Evolutionary conservation across 2,888 invertebrate species (phyloP), one percentile per base, ranked within the genome.

Genomic region (Catotricha subobsoleta): DNA sequence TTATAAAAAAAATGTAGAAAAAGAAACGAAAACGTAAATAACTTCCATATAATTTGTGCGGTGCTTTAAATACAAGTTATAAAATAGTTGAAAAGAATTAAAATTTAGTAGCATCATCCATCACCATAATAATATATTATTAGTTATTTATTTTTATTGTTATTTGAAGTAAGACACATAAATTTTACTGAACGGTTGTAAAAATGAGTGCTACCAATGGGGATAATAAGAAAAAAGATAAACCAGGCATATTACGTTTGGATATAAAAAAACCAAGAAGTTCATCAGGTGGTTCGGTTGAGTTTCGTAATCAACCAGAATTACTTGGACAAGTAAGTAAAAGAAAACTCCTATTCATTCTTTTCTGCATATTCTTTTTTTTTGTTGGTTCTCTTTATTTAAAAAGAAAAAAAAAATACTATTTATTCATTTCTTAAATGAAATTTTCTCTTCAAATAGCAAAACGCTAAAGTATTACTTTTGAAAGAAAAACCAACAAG

Each of bases 221-320:
- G 34, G 34, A 40, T 19, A 33, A 16, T 13, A 53, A 54, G 42
- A 60, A 60, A 45, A 10, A 21, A 20, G 34, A 34, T 34, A 34
- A 34, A 21, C 55, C 60, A 18, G 67, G 67, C 23, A 67, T 67
- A 37, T 52, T 67, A 30, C 59, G 65, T 15, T 53, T 67, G 49
- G 66, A 67, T 50, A 56, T 66, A 40, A 56, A 52, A 41, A 66
- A 65, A 41, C 64, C 65, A 33, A 54, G 67, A 42, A 58, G 64
- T 48, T 63, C 64, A 56, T 67, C 67, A 50, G 62, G 64, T 56
- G 60, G 62, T 56, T 61, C 59, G 15, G 64, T 66, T 40, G 67
- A 67, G 46, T 65, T 66, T 52, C 57, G 60, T 37, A 50, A 46
- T 23, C 55, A 55, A 35, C 54, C 54, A 31, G 55, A 55, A 46